A percentile compares a stretch with the other conserved stretches of the same genome.
phyloP scores from a whole-genome alignment of 2,888 invertebrate species.

The Melanostoma mellinum region DNA sequence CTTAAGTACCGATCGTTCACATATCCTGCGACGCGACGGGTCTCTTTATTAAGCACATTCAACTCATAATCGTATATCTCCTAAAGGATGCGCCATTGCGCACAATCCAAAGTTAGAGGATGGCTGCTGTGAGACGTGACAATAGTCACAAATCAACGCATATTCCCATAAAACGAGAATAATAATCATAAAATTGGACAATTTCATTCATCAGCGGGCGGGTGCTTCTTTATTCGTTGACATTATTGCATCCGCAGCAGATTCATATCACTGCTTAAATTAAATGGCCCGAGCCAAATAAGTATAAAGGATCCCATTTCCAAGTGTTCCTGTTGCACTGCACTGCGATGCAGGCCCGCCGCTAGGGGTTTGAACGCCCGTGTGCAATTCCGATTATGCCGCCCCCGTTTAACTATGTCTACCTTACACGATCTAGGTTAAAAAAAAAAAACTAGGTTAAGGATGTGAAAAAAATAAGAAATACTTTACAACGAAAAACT shows the following conservation, averaged over 20 bases:
- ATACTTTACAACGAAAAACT: too few species aligned
- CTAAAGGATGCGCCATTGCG: slow-evolving; percentile 54
- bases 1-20: slow-evolving; percentile 30
- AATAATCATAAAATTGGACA: slow-evolving; percentile 69
- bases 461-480: too few species aligned
- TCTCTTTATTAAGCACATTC: slow-evolving; percentile 24
- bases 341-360: too few species aligned
- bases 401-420: too few species aligned
- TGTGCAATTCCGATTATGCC: slow-evolving; percentile 31
- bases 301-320: slow-evolving; percentile 40
- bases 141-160: slow-evolving; percentile 62
- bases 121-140: slow-evolving; percentile 39
- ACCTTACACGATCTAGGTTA: too few species aligned
- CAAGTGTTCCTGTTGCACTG: slow-evolving; percentile 1
- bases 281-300: slow-evolving; percentile 23
- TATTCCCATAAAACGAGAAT: slow-evolving; percentile 54
- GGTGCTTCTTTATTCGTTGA: slow-evolving; percentile 60
- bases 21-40: slow-evolving; percentile 27
- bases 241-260: slow-evolving; percentile 68
- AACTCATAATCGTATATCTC: slow-evolving; percentile 65
- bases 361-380: too few species aligned
- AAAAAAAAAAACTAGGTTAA: too few species aligned
- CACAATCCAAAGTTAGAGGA: slow-evolving; percentile 48
- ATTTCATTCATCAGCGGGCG: slow-evolving; percentile 66
- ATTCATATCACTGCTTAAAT: slow-evolving; percentile 53